Evolutionary conservation across 2,888 invertebrate species (phyloP).

Genomic region (Protonemura montana): DNA sequence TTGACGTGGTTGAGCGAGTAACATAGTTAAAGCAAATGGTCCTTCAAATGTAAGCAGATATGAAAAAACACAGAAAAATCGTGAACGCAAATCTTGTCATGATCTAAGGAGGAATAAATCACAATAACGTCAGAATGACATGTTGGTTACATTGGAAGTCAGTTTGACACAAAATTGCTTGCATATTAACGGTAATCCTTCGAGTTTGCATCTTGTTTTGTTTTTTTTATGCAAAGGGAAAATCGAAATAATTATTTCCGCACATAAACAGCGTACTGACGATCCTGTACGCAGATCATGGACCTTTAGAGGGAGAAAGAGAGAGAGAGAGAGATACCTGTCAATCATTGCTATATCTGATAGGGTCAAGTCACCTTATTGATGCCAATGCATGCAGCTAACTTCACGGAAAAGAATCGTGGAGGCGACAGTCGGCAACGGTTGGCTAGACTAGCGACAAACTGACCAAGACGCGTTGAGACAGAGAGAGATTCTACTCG

Average conservation of each 20-base stretch:
- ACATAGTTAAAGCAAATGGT: background rate
- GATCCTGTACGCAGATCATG: background rate
- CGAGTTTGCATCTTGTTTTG: background rate
- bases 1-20: background rate
- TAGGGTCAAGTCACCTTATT: background rate
- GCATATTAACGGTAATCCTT: background rate
- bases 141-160: background rate
- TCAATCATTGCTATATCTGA: background rate
- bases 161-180: background rate
- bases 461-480: background rate
- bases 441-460: background rate
- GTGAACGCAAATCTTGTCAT: background rate
- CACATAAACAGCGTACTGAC: background rate
- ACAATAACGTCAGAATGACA: background rate
- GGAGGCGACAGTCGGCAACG: background rate
- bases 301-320: background rate
- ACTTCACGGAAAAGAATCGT: background rate
- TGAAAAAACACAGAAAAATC: background rate
- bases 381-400: background rate
- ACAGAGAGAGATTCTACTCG: constrained; percentile 16
- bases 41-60: background rate
- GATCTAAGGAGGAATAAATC: background rate
- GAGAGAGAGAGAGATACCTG: background rate
- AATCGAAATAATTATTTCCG: background rate
- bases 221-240: background rate